phyloP scores from a whole-genome alignment of 1,140 invertebrate genomes.

The Philopotamus ludificatus region DNA sequence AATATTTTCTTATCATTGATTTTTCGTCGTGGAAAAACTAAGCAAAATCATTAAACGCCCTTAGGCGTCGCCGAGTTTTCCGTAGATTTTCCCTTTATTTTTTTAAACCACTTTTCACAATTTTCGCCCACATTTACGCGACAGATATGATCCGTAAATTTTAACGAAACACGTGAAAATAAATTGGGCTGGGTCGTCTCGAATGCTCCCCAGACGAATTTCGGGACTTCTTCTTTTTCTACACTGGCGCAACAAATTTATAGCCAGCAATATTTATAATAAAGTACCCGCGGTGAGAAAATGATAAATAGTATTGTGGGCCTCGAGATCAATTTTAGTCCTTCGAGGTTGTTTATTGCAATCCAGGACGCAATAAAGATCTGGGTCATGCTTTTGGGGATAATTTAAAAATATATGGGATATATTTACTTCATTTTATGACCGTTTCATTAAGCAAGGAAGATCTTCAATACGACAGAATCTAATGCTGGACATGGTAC shows the following conservation, averaged over 20 bases:
- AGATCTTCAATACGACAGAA: too few relatives aligned
- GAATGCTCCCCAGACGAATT: too few relatives aligned
- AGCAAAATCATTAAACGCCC: slow-evolving; percentile 17
- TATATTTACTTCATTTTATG: too few relatives aligned
- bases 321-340: too few relatives aligned
- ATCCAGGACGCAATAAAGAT: too few relatives aligned
- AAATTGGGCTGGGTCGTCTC: slow-evolving; percentile 12
- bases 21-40: slow-evolving; percentile 17
- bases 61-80: slow-evolving; percentile 10
- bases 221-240: not conserved
- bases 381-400: too few relatives aligned
- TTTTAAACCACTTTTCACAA: slow-evolving; percentile 27
- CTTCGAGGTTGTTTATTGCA: too few relatives aligned
- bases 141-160: slow-evolving; percentile 38
- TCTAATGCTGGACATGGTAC: too few relatives aligned
- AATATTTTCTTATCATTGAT: slow-evolving; percentile 16
- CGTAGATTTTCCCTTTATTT: not conserved
- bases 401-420: too few relatives aligned
- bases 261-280: not conserved
- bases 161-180: slow-evolving; percentile 37
- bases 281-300: slow-evolving; percentile 7
- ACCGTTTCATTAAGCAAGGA: too few relatives aligned
- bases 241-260: slow-evolving; percentile 1
- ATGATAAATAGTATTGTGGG: too few relatives aligned
- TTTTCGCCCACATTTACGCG: slow-evolving; percentile 39